phyloP scores from a whole-genome alignment of 2,888 invertebrate genomes.

The Ecdyonurus torrentis region DNA sequence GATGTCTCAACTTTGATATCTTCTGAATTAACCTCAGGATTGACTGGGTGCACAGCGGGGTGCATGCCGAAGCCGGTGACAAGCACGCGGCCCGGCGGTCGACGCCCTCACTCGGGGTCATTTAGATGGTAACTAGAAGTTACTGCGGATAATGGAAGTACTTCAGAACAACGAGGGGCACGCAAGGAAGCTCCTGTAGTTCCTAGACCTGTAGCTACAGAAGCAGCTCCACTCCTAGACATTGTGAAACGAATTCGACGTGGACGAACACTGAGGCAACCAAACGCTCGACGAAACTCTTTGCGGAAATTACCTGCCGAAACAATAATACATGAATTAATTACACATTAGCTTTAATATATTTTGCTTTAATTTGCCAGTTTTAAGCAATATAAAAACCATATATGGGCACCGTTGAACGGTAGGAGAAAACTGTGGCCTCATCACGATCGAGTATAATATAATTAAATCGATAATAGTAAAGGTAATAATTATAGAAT shows the following conservation, averaged over 20 bases:
- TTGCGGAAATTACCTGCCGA: conserved; percentile 30
- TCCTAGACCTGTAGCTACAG: neutral
- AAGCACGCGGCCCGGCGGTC: neutral
- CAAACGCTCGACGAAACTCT: conserved; percentile 29
- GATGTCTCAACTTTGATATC: neutral
- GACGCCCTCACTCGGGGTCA: neutral
- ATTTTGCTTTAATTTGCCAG: too few species aligned
- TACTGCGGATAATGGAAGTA: neutral
- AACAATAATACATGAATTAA: too few species aligned
- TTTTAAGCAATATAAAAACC: too few species aligned
- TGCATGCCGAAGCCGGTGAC: neutral
- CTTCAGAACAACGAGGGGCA: neutral
- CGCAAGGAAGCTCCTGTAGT: neutral
- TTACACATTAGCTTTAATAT: too few species aligned
- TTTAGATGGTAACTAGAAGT: neutral
- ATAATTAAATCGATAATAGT: too few species aligned
- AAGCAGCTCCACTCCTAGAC: neutral
- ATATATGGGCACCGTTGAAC: too few species aligned
- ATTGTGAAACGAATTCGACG: neutral
- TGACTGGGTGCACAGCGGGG: neutral
- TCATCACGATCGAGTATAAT: too few species aligned
- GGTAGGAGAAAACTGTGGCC: too few species aligned
- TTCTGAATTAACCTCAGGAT: neutral
- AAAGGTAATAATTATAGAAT: too few species aligned
- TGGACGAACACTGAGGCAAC: conserved; percentile 17